Conservation (phyloP, 2,888 invertebrate species). For the Poecilobothrus nobilitatus region DNA sequence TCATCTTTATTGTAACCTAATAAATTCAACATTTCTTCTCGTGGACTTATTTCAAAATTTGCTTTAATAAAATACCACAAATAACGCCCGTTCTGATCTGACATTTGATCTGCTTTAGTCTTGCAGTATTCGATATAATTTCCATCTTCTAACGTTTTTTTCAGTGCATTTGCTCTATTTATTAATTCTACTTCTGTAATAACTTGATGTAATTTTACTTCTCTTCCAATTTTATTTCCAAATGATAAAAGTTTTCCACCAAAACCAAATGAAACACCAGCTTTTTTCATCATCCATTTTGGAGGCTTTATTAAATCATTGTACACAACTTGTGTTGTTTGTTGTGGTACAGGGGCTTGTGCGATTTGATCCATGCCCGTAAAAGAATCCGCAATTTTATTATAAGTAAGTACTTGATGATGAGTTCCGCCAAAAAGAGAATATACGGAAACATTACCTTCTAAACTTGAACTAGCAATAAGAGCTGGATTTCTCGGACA, state of each 20-base stretch:
- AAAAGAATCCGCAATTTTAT: conserved; percentile 86
- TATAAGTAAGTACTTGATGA: conserved; percentile 53
- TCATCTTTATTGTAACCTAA: conserved; percentile 63
- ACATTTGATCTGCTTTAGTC: conserved; percentile 55
- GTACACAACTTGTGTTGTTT: conserved; percentile 47
- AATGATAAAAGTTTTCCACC: conserved; percentile 86
- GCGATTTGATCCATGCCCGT: conserved; percentile 78
- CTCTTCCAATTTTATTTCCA: conserved; percentile 46
- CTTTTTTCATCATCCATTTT: conserved; percentile 72
- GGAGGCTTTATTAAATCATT: conserved; percentile 62
- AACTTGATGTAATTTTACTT: conserved; percentile 54
- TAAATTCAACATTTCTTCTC: conserved; percentile 64
- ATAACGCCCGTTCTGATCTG: conserved; percentile 61
- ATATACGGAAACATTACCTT: conserved; percentile 79
- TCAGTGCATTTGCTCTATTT: conserved; percentile 65
- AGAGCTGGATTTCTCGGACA: conserved; percentile 80
- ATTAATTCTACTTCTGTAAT: conserved; percentile 77
- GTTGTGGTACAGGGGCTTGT: conserved; percentile 58
- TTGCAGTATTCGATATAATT: conserved; percentile 64
- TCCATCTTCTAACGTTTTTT: conserved; percentile 58
- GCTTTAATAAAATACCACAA: conserved; percentile 86
- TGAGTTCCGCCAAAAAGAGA: conserved; percentile 66
- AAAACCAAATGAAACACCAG: conserved; percentile 78
- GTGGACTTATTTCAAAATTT: conserved; percentile 68
- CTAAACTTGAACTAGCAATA: conserved; percentile 74